These are phyloP conservation scores for Acrobasis consociella DNA, from an alignment of 2,888 invertebrate genomes.

Conservation along the genomic window DNA sequence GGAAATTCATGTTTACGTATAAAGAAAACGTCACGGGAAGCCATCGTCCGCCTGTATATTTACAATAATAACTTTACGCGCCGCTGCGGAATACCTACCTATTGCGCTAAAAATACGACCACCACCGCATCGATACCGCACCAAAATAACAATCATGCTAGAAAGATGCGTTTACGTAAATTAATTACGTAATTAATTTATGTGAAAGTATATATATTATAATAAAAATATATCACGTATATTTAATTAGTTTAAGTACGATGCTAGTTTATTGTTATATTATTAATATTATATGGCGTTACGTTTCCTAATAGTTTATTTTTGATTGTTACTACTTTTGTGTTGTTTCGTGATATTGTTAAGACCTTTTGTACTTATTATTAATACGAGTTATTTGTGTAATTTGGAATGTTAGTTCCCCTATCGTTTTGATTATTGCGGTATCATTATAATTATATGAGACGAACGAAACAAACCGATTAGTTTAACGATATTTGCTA, in stretches of 20 bases:
- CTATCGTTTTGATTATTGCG: slow-evolving; percentile 44
- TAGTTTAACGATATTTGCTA: slow-evolving; percentile 41
- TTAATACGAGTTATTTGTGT: slow-evolving; percentile 31
- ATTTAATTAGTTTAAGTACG: slow-evolving; percentile 29
- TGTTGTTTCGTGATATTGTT: slow-evolving; percentile 25
- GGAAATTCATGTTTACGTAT: slow-evolving; percentile 30
- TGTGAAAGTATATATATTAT: too few relatives aligned
- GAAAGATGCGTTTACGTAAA: slow-evolving; percentile 46
- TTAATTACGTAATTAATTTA: too few relatives aligned
- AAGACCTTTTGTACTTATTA: slow-evolving; percentile 27
- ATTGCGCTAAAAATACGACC: slow-evolving; percentile 49
- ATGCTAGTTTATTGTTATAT: slow-evolving; percentile 30
- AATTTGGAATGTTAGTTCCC: slow-evolving; percentile 55
- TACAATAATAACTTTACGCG: slow-evolving; percentile 41
- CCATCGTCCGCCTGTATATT: slow-evolving; percentile 35
- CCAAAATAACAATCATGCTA: slow-evolving; percentile 43
- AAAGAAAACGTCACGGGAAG: slow-evolving; percentile 26
- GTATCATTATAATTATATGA: slow-evolving; percentile 59
- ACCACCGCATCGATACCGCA: slow-evolving; percentile 46
- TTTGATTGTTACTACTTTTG: slow-evolving; percentile 23
- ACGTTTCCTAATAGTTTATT: slow-evolving; percentile 24
- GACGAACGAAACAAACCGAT: slow-evolving; percentile 48
- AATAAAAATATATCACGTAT: slow-evolving; percentile 32
- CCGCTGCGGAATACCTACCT: slow-evolving; percentile 40
- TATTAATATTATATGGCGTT: slow-evolving; percentile 18